A percentile compares a stretch with the other conserved stretches of the same genome.
phyloP scores from a whole-genome alignment of 2,113 vertebrate genomes.

The Pteronura brasiliensis region DNA sequence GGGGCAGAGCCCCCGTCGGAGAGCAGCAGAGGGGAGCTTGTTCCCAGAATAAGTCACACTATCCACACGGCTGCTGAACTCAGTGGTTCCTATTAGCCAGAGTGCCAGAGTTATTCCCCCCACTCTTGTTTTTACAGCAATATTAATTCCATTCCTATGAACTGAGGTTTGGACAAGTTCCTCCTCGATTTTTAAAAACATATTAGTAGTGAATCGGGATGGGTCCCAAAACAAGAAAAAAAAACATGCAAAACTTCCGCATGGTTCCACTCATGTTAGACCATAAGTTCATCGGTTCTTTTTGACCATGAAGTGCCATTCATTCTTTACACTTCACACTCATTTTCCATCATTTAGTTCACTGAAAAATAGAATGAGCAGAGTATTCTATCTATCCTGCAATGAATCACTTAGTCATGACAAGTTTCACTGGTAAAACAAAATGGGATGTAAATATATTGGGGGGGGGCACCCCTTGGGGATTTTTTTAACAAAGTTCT shows the following conservation, averaged over 20 bases:
- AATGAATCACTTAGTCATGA: background rate
- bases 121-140: slow-evolving; percentile 18
- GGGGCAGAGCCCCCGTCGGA: background rate
- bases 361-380: background rate
- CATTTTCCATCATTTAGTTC: background rate
- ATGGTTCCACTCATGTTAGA: background rate
- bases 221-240: background rate
- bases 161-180: slow-evolving; percentile 58
- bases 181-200: slow-evolving; percentile 45
- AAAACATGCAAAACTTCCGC: background rate
- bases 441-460: background rate
- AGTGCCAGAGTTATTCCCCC: background rate
- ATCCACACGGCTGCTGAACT: background rate
- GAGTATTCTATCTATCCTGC: background rate
- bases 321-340: background rate
- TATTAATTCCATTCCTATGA: slow-evolving; percentile 62
- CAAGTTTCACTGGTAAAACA: background rate
- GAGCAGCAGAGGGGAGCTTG: background rate
- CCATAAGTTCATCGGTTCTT: background rate
- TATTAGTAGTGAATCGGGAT: slow-evolving; percentile 33
- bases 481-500: slow-evolving; percentile 15
- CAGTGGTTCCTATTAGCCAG: background rate
- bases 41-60: slow-evolving; percentile 35
- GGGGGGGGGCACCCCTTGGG: background rate
- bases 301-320: no score